Base-by-base conservation (phyloP, 2,113 vertebrate genomes). In the Jaculus jaculus region DNA sequence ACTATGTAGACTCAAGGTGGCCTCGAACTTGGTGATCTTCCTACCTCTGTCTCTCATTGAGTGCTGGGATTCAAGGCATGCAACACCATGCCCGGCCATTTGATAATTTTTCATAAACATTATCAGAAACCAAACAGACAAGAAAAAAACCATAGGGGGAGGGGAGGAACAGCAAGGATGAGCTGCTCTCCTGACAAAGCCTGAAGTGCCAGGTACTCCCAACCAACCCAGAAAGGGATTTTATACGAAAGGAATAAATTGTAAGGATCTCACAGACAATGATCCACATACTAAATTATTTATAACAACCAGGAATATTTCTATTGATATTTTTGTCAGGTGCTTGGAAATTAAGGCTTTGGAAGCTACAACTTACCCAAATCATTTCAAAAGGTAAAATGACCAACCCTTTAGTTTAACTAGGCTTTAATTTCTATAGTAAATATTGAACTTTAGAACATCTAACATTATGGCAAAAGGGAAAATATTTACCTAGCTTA, bases 361-460 rank as follows among this genome's bases (percentile, higher is more conserved):
- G 23, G 81, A 91, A 93, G n/a, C 26, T 69, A 93, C 32, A 73
- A 47, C 39, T 84, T 32, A 92, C 60, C 34, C 3, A 2, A 2
- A 39, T 72, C 24, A 87, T 83, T 90, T 85, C 87, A 69, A 89
- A 82, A 91, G 58, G 54, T n/a, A 84, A 91, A 82, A 82, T 15
- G 74, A 71, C 77, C 68, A 21, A 61, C 30, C 80, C 88, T 84
- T 84, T 32, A 58, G 32, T 75, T 94, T 61, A 95, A 85, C 87
- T 87, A 89, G 4, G 63, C n/a, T 95, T 91, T 89, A 87, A 89
- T 80, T 95, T 94, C 84, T 80, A 93, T 11, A 81, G 79, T 34
- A 71, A 80, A 93, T 96, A 96, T 87, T 96, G 95, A 85, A 87
- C 86, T 97, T 94, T 72, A 90, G 82, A 60, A 92, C 39, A 72